Base-by-base conservation (phyloP, 2,888 invertebrate genomes). In the Microchrysa polita region DNA sequence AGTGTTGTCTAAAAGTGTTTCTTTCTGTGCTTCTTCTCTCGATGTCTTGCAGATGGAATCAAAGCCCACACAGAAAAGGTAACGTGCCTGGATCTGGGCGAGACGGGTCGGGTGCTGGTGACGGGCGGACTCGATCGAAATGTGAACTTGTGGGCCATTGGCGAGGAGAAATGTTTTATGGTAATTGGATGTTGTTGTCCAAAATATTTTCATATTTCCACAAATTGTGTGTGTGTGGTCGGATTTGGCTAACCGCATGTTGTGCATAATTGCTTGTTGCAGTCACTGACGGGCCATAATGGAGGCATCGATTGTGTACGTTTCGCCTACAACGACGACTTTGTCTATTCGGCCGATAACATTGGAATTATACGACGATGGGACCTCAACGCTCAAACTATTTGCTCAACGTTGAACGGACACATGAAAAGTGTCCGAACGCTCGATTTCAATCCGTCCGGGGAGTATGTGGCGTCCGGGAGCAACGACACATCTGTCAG, bases 101-200 rank as follows among this genome's bases (percentile, higher is more conserved):
- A 84, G 77, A 85, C 85, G 59, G 85, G 85, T 73, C 80, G 85
- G 53, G 85, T 85, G 75, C 80, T 85, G 76, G 85, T 85, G 77
- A 85, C 85, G 74, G 98, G 98, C 73, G 97, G 98, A 75, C 96
- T 97, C 83, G 98, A 98, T 87, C 94, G 95, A 83, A 97, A 97
- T 86, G 97, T 98, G 71, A 98, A 98, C 86, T 86, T 98, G 78
- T 98, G 97, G 97, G 96, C 97, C 14, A 93, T 97, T 77, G 97
- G 97, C 52, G 94, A 97, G 82, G 92, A 94, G 80, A 95, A 94
- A 84, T 97, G 96, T 86, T 93, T 98, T 81, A 94, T 98, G 96
- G 95, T 95, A 85, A 83, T 60, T 67, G 55, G 22, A 16, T 14
- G 34, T 63, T 55, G 2, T 7, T 34, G 27, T 34, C 27, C 27